A percentile compares a stretch with the other conserved stretches of the same genome.
Evolutionary conservation across 2,888 invertebrate species (phyloP).

Genomic region (Camponotus fellah): DNA sequence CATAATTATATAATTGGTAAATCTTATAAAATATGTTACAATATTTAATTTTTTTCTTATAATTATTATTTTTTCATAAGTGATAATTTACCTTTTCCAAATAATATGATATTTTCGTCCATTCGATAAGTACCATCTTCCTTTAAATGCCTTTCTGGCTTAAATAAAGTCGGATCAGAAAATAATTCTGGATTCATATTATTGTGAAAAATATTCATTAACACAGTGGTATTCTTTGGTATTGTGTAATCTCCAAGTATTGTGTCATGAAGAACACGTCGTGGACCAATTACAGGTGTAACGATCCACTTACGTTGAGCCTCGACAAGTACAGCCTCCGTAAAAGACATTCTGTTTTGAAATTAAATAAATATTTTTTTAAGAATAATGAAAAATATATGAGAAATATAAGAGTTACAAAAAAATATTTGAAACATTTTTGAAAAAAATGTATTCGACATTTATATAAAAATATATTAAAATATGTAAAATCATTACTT

Average conservation of each 20-base stretch:
- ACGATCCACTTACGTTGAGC: conserved; percentile 85
- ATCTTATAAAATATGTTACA: background rate
- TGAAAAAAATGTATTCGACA: background rate
- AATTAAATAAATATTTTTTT: background rate
- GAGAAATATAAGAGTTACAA: background rate
- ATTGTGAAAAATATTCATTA: conserved; percentile 87
- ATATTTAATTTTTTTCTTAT: background rate
- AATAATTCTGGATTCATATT: conserved; percentile 88
- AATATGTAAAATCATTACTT: conserved; percentile 82
- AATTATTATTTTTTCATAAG: background rate
- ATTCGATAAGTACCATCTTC: conserved; percentile 75
- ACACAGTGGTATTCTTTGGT: conserved; percentile 87
- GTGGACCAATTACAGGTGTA: conserved; percentile 86
- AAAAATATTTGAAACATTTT: background rate
- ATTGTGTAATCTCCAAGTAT: conserved; percentile 87
- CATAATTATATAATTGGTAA: conserved; percentile 1
- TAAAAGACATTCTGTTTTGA: conserved; percentile 85
- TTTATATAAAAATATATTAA: background rate
- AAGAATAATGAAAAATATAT: background rate
- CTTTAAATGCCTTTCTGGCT: conserved; percentile 89
- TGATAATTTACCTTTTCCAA: conserved; percentile 84
- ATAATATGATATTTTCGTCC: conserved; percentile 82
- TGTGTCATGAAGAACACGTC: conserved; percentile 87
- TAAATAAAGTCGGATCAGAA: conserved; percentile 89
- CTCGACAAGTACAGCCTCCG: conserved; percentile 86